These are phyloP conservation scores for Amiota minor DNA, from an alignment of 2,888 invertebrate species.

Conservation along the genomic window DNA sequence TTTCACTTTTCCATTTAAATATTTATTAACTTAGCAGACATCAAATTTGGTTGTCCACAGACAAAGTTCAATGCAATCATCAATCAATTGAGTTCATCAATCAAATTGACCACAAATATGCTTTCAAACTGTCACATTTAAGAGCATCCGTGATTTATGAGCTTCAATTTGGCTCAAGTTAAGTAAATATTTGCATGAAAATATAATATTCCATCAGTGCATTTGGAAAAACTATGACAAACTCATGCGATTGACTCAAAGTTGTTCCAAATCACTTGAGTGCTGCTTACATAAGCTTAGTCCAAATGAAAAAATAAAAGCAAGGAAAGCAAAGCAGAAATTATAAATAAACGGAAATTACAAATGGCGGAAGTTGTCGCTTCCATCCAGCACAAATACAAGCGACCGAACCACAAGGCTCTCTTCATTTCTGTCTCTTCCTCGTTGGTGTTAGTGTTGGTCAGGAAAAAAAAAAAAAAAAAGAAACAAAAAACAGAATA, in stretches of 20 bases:
- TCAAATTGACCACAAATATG: conserved; percentile 12
- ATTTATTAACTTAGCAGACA: not conserved
- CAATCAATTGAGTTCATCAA: conserved; percentile 14
- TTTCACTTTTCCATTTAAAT: no score
- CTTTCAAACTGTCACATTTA: not conserved
- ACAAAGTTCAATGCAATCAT: not conserved
- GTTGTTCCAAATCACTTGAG: no score
- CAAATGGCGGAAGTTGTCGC: conserved; percentile 9
- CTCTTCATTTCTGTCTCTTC: not conserved
- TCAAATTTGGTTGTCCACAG: not conserved
- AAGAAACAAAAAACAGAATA: not conserved
- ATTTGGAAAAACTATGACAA: no score
- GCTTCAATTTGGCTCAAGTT: not conserved
- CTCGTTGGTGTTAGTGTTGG: not conserved
- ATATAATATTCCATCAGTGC: no score
- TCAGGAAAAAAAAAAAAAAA: not conserved
- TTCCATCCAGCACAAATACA: not conserved
- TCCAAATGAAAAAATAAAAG: no score
- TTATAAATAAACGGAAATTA: conserved; percentile 16
- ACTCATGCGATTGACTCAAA: no score
- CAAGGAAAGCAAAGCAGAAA: no score
- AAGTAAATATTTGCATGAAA: no score
- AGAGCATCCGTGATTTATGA: conserved; percentile 3
- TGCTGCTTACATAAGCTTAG: no score
- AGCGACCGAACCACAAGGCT: not conserved